phyloP scores from a whole-genome alignment of 2,888 invertebrate genomes.

The Hemicrepidius hirtus region DNA sequence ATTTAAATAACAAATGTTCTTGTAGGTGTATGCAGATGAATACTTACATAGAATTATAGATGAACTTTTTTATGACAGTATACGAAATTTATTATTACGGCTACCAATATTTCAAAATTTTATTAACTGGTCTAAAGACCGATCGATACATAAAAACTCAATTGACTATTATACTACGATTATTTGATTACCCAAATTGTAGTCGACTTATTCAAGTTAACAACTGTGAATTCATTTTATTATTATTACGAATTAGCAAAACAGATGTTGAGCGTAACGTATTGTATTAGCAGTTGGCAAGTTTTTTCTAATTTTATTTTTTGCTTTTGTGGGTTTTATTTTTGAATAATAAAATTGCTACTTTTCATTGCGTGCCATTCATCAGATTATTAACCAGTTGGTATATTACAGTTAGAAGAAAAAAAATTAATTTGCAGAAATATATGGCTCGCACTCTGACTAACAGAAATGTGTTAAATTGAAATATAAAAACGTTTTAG shows the following conservation, averaged over 20 bases:
- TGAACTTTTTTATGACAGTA: not conserved
- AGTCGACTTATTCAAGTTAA: not conserved
- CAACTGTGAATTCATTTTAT: not conserved
- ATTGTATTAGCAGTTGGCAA: not conserved
- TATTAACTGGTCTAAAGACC: not conserved
- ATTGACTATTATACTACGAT: not conserved
- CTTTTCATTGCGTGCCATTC: slow-evolving; percentile 3
- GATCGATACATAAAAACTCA: not conserved
- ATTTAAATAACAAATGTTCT: slow-evolving; percentile 32
- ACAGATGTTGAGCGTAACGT: not conserved
- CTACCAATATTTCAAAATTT: not conserved
- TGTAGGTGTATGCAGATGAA: slow-evolving; percentile 29
- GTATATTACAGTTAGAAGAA: not conserved
- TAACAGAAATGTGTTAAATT: no score
- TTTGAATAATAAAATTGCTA: not conserved
- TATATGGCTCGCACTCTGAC: no score
- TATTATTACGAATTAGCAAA: not conserved
- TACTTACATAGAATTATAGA: slow-evolving; percentile 10
- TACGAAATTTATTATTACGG: not conserved
- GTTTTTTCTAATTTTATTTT: not conserved
- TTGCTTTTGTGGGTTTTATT: slow-evolving; percentile 10
- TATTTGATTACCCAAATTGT: not conserved
- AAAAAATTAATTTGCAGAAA: no score
- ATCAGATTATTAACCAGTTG: not conserved
- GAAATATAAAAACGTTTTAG: no score